These are phyloP conservation scores for Takifugu ocellatus DNA, from an alignment of 2,797 vertebrate species.

Conservation along the genomic window DNA sequence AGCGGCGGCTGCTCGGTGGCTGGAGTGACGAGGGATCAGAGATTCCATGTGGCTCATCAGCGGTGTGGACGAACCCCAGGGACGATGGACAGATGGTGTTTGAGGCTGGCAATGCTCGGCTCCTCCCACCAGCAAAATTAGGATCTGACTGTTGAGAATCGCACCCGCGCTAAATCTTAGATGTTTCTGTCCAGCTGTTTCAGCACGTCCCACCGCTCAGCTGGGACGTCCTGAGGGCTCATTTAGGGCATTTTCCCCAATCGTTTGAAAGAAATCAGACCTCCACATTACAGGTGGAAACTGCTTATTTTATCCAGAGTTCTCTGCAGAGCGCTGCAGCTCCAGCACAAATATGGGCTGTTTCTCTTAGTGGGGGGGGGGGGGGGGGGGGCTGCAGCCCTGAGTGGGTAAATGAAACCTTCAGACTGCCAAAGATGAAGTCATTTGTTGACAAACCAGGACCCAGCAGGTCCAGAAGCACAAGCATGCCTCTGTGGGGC, in stretches of 20 bases:
- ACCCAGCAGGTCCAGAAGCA: slow-evolving; percentile 41
- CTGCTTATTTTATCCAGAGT: slow-evolving; percentile 36
- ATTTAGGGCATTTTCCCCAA: slow-evolving; percentile 20
- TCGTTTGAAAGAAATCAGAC: slow-evolving; percentile 45
- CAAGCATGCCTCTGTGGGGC: slow-evolving; percentile 52
- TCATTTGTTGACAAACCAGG: slow-evolving; percentile 65
- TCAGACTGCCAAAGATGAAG: slow-evolving; percentile 64
- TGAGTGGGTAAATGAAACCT: slow-evolving; percentile 68
- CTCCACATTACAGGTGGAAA: slow-evolving; percentile 52
- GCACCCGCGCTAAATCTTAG: slow-evolving; percentile 28
- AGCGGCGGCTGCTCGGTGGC: neutral
- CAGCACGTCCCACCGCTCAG: slow-evolving; percentile 6
- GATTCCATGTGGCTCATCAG: neutral
- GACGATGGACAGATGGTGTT: slow-evolving; percentile 20
- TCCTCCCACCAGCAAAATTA: neutral
- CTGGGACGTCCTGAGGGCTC: neutral
- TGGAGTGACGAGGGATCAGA: neutral
- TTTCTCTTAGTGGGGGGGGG: slow-evolving; percentile 30
- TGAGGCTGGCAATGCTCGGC: slow-evolving; percentile 7
- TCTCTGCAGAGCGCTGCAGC: slow-evolving; percentile 12
- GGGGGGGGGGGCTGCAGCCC: slow-evolving; percentile 43
- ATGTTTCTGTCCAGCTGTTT: slow-evolving; percentile 34
- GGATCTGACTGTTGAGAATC: slow-evolving; percentile 2
- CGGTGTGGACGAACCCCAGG: slow-evolving; percentile 5
- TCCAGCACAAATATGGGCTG: slow-evolving; percentile 61